Conservation (phyloP, 2,113 vertebrate species). For the Cebus imitator region DNA sequence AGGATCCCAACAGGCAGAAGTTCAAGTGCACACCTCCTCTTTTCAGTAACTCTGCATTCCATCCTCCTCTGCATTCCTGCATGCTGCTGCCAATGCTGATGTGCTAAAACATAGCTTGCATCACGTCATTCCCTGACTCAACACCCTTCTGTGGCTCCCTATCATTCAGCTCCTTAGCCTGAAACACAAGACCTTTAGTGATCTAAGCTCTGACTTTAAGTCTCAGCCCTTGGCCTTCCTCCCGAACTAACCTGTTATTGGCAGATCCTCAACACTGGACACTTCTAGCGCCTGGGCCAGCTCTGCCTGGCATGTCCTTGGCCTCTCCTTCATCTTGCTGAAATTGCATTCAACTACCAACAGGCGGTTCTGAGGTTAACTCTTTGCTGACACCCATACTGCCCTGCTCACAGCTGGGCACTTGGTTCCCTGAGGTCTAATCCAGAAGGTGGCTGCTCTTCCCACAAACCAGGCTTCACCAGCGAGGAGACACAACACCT, state of each 20-base stretch:
- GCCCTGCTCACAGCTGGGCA: neutral
- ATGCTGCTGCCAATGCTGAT: neutral
- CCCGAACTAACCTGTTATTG: neutral
- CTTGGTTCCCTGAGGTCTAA: neutral
- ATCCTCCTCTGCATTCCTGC: neutral
- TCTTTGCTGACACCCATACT: neutral
- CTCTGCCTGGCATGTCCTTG: neutral
- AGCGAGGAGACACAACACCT: neutral
- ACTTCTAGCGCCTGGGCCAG: neutral
- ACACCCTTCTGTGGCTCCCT: neutral
- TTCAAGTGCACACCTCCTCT: neutral
- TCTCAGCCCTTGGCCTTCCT: neutral
- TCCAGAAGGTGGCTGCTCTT: too few relatives aligned
- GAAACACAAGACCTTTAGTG: neutral
- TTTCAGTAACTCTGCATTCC: neutral
- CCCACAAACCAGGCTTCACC: neutral
- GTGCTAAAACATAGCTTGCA: neutral
- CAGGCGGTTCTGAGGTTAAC: neutral
- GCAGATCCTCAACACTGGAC: neutral
- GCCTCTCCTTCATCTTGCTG: neutral
- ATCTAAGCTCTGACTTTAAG: neutral
- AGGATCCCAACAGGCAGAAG: neutral
- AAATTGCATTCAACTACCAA: neutral
- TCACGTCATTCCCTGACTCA: neutral
- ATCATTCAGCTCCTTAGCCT: neutral